Base-by-base conservation (phyloP, 2,797 vertebrate genomes). In the Chanos chanos region DNA sequence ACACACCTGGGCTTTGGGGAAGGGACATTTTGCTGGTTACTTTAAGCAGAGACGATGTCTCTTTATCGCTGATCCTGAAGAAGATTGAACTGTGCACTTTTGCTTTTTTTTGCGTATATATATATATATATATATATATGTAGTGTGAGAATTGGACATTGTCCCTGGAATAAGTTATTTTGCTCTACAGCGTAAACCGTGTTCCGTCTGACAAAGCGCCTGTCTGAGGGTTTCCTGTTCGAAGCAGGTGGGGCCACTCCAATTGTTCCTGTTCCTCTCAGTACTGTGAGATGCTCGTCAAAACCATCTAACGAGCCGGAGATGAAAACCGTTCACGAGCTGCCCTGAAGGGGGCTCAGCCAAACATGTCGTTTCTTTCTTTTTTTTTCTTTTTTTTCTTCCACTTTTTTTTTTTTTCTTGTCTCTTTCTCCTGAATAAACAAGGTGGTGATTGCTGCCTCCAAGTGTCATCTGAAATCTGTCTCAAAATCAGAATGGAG, bases 321-420 rank as follows among this genome's bases (percentile, higher is more conserved):
- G 15, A 47, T 16, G 68, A 68, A 48, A 24, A 44, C 34, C 50
- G 33, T 48, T 4, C n/a, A 21, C 44, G 61, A 52, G 50, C 44
- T 15, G 53, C 62, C 61, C 45, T 33, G 19, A 28, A 64, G 65
- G 61, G 56, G 39, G 50, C 61, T 64, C 44, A 54, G 41, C 41
- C 30, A 52, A 19, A 41, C 56, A 57, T 57, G 31, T 57, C 22
- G 31, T 13, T 21, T 36, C 61, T 6, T 48, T 50, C 31, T 3
- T 63, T 22, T 43, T 31, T 13, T 48, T 64, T 7, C 10, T 52
- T 44, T 61, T 44, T 49, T 33, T 18, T 1, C 12, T 12, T 31
- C 6, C 31, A 33, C 12, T 9, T 12, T 10, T 12, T 12, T 4
- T 34, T 12, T 12, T 31, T n/a, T 2, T n/a, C n/a, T n/a, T n/a